phyloP scores from a whole-genome alignment of 1,140 invertebrate genomes.

The Drosophila pruinosa region DNA sequence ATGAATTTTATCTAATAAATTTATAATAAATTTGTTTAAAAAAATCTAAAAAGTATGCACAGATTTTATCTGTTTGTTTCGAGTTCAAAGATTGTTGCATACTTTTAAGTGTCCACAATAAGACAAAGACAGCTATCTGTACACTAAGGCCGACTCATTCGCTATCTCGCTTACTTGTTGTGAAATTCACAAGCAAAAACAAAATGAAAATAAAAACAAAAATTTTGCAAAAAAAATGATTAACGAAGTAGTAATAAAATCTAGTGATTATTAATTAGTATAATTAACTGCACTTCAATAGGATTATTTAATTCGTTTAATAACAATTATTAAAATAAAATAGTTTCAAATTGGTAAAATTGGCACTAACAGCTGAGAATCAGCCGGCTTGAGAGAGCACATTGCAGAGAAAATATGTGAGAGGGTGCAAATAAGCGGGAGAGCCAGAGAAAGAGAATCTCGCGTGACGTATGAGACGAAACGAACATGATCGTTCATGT shows the following conservation, averaged over 20 bases:
- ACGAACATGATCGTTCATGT: conserved; percentile 48
- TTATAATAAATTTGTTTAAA: background rate
- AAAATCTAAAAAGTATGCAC: conserved; percentile 2
- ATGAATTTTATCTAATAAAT: too few relatives aligned
- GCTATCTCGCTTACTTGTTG: conserved; percentile 38
- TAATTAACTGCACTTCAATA: too few relatives aligned
- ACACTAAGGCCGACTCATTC: background rate
- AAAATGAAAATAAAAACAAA: conserved; percentile 9
- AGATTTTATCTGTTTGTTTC: background rate
- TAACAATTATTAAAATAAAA: background rate
- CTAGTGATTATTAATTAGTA: background rate
- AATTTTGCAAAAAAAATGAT: background rate
- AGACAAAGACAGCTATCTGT: conserved; percentile 20
- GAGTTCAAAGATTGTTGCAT: conserved; percentile 19
- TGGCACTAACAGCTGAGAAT: conserved; percentile 28
- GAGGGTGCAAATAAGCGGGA: background rate
- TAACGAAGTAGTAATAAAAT: background rate
- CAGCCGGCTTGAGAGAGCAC: conserved; percentile 12
- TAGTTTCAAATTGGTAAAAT: background rate
- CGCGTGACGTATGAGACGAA: conserved; percentile 32
- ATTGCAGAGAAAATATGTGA: background rate
- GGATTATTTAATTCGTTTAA: background rate
- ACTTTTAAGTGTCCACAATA: conserved; percentile 13
- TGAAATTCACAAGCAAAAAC: conserved; percentile 33
- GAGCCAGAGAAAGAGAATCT: conserved; percentile 4